Base-by-base conservation (phyloP, 2,797 vertebrate genomes). In the Cynodonichthys magdalenae region DNA sequence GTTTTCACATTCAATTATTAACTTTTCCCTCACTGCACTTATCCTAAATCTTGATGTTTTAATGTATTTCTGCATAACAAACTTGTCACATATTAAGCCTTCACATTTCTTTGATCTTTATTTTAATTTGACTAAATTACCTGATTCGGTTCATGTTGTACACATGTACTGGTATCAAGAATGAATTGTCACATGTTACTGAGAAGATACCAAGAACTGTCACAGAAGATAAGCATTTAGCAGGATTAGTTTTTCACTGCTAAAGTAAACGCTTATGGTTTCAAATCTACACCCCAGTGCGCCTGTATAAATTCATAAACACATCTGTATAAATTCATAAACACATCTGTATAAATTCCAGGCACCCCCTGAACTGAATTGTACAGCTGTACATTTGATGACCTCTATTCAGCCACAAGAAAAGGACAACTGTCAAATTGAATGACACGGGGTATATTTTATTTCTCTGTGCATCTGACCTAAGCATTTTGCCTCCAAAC, bases 401-500 rank as follows among this genome's bases (percentile, higher is more conserved):
- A 91, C 87, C 89, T 93, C 87, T 84, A 75, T 66, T 71, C 79
- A 74, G 77, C 69, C 70, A 79, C 84, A 73, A 73, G 84, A 75
- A 92, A 92, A 91, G 88, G 89, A 90, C 90, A 90, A 87, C 89
- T 90, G 91, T 90, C 90, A 92, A 85, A 91, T 86, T 77, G 92
- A 93, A 93, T 91, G 88, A 92, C 86, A 87, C 68, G 82, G 87
- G 86, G 85, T 89, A 88, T 91, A 88, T 90, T 92, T 92, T 90
- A 92, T 87, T 89, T 90, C 86, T 80, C 70, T 66, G 64, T 57
- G 71, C 57, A 55, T 90, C 91, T 92, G 89, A 92, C 90, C 90
- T 85, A 88, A 88, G 89, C 87, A 80, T 92, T 92, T 89, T 90
- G 77, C 83, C 65, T 84, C 66, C 81, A 85, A 90, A 92, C 88